These are phyloP conservation scores for Menidia beryllina DNA, from an alignment of 2,113 vertebrate genomes.

Conservation along the genomic window DNA sequence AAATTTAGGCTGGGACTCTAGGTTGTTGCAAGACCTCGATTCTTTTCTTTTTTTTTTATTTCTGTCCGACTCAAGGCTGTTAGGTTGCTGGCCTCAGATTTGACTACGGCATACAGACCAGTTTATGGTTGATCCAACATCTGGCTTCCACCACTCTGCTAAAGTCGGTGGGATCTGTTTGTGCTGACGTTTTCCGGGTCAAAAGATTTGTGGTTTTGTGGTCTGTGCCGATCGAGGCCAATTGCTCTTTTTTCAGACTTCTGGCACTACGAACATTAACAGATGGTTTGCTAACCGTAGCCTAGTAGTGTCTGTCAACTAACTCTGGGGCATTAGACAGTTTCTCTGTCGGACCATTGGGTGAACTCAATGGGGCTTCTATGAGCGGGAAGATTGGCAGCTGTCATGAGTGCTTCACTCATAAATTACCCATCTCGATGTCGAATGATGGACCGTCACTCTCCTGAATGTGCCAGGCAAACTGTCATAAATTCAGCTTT, in stretches of 20 bases:
- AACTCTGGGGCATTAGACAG: too few species aligned
- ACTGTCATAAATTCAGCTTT: neutral
- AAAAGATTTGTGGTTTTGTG: too few species aligned
- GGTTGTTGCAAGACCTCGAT: neutral
- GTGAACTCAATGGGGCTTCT: too few species aligned
- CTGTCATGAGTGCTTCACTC: neutral
- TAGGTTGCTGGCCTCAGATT: neutral
- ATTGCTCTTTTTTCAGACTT: neutral
- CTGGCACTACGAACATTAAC: too few species aligned
- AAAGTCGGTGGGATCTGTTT: neutral
- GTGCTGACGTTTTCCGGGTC: too few species aligned
- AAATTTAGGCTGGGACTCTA: neutral
- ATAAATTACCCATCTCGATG: too few species aligned
- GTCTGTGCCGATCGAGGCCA: neutral
- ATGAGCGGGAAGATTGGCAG: too few species aligned
- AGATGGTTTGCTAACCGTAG: too few species aligned
- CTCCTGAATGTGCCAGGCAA: too few species aligned
- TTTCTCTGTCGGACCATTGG: too few species aligned
- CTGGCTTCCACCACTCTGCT: neutral
- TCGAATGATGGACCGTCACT: neutral
- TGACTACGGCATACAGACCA: neutral
- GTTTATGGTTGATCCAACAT: neutral
- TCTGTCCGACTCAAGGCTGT: neutral
- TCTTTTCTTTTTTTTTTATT: too few species aligned
- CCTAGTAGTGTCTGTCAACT: too few species aligned